These are phyloP conservation scores for Melanocharis versteri DNA, from an alignment of 2,113 vertebrate species.

Conservation along the genomic window DNA sequence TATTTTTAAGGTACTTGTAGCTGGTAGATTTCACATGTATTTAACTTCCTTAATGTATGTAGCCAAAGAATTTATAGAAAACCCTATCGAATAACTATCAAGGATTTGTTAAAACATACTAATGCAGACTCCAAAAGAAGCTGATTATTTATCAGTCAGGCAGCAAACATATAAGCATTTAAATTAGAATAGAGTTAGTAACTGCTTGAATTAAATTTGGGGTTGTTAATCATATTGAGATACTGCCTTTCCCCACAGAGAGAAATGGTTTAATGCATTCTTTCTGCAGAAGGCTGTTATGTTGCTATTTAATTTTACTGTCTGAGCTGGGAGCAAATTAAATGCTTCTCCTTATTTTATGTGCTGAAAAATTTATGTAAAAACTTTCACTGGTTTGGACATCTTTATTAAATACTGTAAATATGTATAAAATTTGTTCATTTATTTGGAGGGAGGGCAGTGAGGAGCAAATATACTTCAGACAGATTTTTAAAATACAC, in stretches of 20 bases:
- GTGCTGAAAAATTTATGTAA: slow-evolving; percentile 10
- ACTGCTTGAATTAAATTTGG: neutral
- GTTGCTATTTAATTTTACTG: slow-evolving; percentile 7
- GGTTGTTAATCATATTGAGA: neutral
- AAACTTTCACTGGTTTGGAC: neutral
- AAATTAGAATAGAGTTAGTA: neutral
- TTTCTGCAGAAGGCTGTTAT: neutral
- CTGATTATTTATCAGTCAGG: neutral
- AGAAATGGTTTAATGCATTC: neutral
- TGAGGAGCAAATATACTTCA: neutral
- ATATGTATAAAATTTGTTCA: slow-evolving; percentile 39
- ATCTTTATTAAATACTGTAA: slow-evolving; percentile 62
- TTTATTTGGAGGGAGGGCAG: neutral
- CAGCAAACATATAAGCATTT: neutral
- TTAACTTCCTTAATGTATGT: slow-evolving; percentile 38
- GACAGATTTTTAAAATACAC: neutral
- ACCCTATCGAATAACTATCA: neutral
- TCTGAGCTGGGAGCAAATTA: neutral
- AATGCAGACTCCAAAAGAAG: slow-evolving; percentile 4
- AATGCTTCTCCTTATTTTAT: slow-evolving; percentile 9
- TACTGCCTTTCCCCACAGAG: neutral
- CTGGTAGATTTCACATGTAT: slow-evolving; percentile 20
- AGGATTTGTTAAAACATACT: neutral
- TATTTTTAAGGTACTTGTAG: slow-evolving; percentile 43
- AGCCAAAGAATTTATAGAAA: slow-evolving; percentile 67